Evolutionary conservation across 2,797 vertebrate genomes (phyloP), one percentile per base, ranked within the genome.

Genomic region (Gallinago solitaria): DNA sequence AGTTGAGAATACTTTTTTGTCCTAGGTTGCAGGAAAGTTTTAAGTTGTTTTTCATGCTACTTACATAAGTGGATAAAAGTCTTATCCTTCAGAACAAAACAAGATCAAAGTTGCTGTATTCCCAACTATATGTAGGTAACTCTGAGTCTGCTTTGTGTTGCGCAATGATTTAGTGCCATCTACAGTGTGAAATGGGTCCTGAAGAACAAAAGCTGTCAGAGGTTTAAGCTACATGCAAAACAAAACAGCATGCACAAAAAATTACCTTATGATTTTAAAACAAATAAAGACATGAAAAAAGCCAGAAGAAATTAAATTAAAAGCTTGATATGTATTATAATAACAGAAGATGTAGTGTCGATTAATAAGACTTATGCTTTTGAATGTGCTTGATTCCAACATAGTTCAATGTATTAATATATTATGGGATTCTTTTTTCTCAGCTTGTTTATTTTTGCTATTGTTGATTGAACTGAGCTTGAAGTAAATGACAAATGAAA

Each of bases 91-190:
- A 51, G 60, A 91, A 12, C 9, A 77, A 91, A 88, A 54, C 19
- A 21, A 43, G 71, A 68, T 27, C 45, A 35, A 87, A 82, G 24
- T 39, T 23, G 1, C 23, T 18, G 14, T 21, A n/a, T 25, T 28
- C 12, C 12, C 53, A 57, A 9, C 6, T 35, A 60, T 17, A 51
- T 14, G 9, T 11, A 43, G 50, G 18, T 63, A 84, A 64, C 32
- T 11, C 1, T 9, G 70, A 83, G 41, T n/a, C 33, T 71, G 20
- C 48, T 88, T 23, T 35, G 45, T 73, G 16, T 86, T 83, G 65
- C 0, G 1, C 90, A 90, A 91, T 80, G 93, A 86, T 83, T 91
- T 90, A 94, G 92, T 89, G 91, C 95, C 97, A 97, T 70, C 96
- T 96, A 91, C 86, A 89, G 97, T 64, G 56, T 48, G 70, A 94